phyloP scores from a whole-genome alignment of 2,797 vertebrate genomes.

The Trachops cirrhosus region DNA sequence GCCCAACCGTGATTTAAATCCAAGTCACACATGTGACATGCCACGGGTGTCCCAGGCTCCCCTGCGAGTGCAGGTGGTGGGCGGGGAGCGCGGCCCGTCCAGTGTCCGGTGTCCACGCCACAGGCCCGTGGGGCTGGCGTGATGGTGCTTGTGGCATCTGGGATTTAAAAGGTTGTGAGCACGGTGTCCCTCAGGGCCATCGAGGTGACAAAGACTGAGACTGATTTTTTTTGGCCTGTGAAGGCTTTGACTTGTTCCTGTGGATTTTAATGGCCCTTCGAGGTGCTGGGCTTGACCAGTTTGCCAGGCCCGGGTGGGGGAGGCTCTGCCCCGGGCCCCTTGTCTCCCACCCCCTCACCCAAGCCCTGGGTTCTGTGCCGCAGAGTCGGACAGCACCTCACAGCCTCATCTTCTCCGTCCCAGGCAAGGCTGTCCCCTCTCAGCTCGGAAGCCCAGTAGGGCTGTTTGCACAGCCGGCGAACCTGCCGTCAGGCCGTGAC shows the following conservation, averaged over 20 bases:
- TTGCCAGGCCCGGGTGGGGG: too few relatives aligned
- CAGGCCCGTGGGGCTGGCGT: accelerated
- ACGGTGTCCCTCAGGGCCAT: too few relatives aligned
- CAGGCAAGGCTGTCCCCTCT: accelerated
- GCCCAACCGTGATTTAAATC: too few relatives aligned
- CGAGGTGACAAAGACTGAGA: too few relatives aligned
- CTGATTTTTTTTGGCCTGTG: too few relatives aligned
- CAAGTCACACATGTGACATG: accelerated
- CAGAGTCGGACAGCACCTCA: accelerated
- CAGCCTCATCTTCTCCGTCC: background rate
- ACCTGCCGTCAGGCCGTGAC: accelerated
- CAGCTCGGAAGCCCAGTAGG: background rate
- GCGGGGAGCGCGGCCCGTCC: accelerated
- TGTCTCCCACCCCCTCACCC: background rate
- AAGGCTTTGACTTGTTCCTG: too few relatives aligned
- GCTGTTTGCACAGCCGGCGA: background rate
- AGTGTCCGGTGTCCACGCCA: accelerated
- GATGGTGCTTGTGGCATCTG: background rate
- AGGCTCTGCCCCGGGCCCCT: too few relatives aligned
- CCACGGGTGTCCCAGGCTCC: accelerated
- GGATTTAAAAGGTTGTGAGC: too few relatives aligned
- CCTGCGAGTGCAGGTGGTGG: accelerated
- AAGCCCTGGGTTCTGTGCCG: background rate
- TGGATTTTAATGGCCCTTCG: too few relatives aligned
- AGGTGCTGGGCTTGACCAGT: too few relatives aligned